Percentiles rank a stretch among this genome's conserved stretches.
phyloP scores from a whole-genome alignment of 2,797 vertebrate genomes.

The Bucorvus abyssinicus region DNA sequence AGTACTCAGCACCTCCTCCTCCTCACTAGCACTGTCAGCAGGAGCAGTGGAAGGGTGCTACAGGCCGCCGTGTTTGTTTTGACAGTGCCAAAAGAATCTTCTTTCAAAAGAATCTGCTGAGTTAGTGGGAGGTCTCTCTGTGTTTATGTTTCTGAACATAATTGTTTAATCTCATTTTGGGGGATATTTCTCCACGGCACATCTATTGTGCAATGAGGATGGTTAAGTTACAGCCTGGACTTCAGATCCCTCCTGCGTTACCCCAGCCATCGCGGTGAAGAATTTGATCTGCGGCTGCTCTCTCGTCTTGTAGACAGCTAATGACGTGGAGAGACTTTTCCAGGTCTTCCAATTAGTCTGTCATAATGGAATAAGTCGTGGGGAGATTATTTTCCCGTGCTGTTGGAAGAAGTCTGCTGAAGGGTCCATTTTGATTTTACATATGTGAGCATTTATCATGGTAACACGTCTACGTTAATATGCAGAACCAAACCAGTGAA shows the following conservation, averaged over 20 bases:
- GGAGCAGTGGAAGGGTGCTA: constrained; percentile 56
- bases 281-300: background rate
- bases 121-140: constrained; percentile 40
- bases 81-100: constrained; percentile 48
- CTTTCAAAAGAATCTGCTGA: constrained; percentile 58
- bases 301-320: background rate
- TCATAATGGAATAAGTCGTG: background rate
- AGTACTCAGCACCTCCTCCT: constrained; percentile 69
- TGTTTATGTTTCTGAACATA: constrained; percentile 40
- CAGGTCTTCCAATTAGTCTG: background rate
- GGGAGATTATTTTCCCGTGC: background rate
- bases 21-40: constrained; percentile 67
- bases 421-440: background rate
- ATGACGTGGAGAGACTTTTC: background rate
- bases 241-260: background rate
- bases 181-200: background rate
- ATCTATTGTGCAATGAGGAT: background rate
- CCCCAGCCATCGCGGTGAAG: background rate
- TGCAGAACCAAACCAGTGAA: background rate
- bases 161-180: background rate
- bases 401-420: background rate
- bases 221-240: background rate
- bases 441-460: background rate
- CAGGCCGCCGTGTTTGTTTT: constrained; percentile 62
- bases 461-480: background rate